phyloP scores from a whole-genome alignment of 37 sponge, comb jelly and placozoan species.

The Oscarella lobularis region DNA sequence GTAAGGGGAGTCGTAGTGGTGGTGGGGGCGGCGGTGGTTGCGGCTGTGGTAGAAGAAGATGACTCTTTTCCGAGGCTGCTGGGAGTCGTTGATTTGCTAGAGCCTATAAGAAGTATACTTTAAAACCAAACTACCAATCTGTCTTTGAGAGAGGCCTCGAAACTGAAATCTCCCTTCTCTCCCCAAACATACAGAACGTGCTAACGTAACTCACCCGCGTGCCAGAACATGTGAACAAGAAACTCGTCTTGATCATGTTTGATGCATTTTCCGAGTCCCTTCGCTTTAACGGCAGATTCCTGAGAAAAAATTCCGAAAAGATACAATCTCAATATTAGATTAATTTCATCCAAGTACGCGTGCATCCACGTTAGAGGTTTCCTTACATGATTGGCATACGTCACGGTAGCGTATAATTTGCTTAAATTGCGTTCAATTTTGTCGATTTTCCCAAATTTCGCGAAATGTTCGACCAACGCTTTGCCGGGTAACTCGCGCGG shows the following conservation, averaged over 20 bases:
- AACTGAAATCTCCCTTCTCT: background rate
- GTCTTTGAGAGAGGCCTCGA: too few relatives aligned
- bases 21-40: too few relatives aligned
- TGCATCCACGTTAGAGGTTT: too few relatives aligned
- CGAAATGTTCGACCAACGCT: constrained; percentile 30
- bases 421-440: constrained; percentile 19
- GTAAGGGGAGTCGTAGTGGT: too few relatives aligned
- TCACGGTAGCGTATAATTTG: constrained; percentile 48
- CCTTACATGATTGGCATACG: constrained; percentile 35
- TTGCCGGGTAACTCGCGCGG: constrained; percentile 32
- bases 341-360: too few relatives aligned
- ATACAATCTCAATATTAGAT: background rate
- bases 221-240: constrained; percentile 54
- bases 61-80: too few relatives aligned
- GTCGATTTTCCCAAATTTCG: constrained; percentile 35
- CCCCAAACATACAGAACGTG: background rate
- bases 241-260: background rate
- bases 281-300: constrained; percentile 36
- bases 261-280: constrained; percentile 24
- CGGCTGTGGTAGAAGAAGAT: too few relatives aligned
- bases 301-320: background rate
- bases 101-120: too few relatives aligned
- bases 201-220: background rate
- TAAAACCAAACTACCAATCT: too few relatives aligned
- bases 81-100: too few relatives aligned